These are phyloP conservation scores for Nasonia vitripennis DNA, from an alignment of 1,140 invertebrate species.

Conservation along the genomic window DNA sequence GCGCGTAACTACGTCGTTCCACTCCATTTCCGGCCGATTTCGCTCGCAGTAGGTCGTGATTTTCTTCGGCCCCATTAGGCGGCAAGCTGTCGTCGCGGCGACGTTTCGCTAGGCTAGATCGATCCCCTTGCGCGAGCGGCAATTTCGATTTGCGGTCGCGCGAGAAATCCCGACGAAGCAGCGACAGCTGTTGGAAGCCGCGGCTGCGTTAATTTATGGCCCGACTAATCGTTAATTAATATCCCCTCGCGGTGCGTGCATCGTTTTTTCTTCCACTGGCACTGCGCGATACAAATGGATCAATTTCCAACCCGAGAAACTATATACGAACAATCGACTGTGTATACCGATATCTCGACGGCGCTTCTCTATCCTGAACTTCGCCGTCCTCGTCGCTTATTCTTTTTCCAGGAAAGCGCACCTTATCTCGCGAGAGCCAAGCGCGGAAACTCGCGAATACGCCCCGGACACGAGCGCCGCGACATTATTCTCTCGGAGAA, in stretches of 20 bases:
- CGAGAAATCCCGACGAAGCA: background rate
- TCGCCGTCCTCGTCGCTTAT: too few species aligned
- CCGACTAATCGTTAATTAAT: background rate
- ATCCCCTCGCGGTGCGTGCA: background rate
- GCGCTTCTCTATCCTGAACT: conserved; percentile 17
- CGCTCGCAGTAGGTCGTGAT: background rate
- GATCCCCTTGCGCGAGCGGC: background rate
- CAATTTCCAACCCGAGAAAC: too few species aligned
- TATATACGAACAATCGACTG: too few species aligned
- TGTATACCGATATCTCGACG: background rate
- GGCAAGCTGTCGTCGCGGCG: background rate
- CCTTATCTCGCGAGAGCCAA: background rate
- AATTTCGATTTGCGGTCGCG: background rate
- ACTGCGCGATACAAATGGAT: too few species aligned
- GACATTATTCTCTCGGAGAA: conserved; percentile 24
- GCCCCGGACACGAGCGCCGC: background rate
- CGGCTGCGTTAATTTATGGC: background rate
- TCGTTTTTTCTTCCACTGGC: background rate
- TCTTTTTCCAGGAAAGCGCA: background rate
- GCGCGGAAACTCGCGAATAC: conserved; percentile 13
- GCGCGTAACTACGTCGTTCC: background rate
- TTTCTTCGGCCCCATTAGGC: conserved; percentile 44
- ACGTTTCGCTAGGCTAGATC: conserved; percentile 8
- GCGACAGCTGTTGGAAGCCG: background rate
- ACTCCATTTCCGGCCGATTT: conserved; percentile 40